Percentiles rank a stretch among this genome's conserved stretches.
phyloP scores from a whole-genome alignment of 1,140 invertebrate genomes.

The Amyelois transitella region DNA sequence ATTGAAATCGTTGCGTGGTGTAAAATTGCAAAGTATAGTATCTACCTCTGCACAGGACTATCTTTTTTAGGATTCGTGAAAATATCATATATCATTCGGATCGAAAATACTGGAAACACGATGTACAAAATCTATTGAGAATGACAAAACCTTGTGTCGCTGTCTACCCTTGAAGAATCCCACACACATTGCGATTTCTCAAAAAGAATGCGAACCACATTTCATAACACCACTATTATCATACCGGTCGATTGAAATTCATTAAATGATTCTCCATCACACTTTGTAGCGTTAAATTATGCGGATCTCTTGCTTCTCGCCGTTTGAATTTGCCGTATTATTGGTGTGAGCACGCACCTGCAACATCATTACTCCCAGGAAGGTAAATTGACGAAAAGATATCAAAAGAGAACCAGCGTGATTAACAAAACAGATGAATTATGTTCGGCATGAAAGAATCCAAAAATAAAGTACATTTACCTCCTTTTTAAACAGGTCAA shows the following conservation, averaged over 20 bases:
- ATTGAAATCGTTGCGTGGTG: too few relatives aligned
- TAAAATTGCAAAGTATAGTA: too few relatives aligned
- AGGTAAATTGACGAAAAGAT: not conserved
- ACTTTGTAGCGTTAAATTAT: not conserved
- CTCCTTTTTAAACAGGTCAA: too few relatives aligned
- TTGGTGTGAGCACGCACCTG: not conserved
- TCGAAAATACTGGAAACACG: not conserved
- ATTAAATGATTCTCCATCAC: not conserved
- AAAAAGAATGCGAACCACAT: conserved; percentile 14
- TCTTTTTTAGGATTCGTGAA: too few relatives aligned
- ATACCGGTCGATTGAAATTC: not conserved
- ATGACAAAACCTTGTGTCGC: conserved; percentile 2
- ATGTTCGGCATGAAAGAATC: too few relatives aligned
- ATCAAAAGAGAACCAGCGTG: not conserved
- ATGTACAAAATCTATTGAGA: not conserved
- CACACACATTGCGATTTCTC: conserved; percentile 14
- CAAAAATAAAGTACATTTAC: too few relatives aligned
- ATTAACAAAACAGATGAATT: too few relatives aligned
- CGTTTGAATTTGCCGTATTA: too few relatives aligned
- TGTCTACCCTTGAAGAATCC: conserved; percentile 6
- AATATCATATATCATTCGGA: too few relatives aligned
- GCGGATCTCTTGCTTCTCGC: not conserved
- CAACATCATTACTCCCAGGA: not conserved
- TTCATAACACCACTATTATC: conserved; percentile 2
- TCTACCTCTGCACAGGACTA: too few relatives aligned